Evolutionary conservation across 2,888 invertebrate genomes (phyloP).

Genomic region (Diaprepes abbreviatus): DNA sequence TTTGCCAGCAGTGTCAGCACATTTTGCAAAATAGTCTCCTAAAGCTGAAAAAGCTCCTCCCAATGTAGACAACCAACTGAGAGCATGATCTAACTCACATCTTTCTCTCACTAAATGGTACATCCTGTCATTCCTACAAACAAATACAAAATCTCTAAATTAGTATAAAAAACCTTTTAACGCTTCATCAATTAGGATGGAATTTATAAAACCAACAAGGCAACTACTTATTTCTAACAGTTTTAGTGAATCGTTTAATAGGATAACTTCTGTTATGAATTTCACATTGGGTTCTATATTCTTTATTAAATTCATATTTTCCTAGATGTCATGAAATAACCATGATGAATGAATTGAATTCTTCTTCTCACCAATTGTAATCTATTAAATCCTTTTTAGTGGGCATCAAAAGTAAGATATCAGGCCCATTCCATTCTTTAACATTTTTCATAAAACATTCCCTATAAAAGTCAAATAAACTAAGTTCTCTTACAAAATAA

Average conservation of each 20-base stretch:
- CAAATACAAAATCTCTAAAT: no score
- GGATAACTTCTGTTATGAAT: no score
- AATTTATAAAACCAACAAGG: no score
- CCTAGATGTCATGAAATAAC: no score
- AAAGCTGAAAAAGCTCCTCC: constrained; percentile 97
- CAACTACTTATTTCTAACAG: no score
- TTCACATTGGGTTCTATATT: no score
- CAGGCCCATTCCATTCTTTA: constrained; percentile 20
- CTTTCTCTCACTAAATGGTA: constrained; percentile 72
- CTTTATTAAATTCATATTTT: no score
- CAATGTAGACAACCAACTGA: constrained; percentile 96
- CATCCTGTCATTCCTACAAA: constrained; percentile 70
- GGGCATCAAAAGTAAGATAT: constrained; percentile 65
- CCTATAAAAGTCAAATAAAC: constrained; percentile 56
- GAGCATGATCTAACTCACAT: constrained; percentile 84
- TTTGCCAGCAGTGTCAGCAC: constrained; percentile 89
- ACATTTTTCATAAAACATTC: constrained; percentile 49
- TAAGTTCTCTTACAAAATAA: constrained; percentile 61
- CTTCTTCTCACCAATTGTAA: constrained; percentile 77
- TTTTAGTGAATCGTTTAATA: no score
- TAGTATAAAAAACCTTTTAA: no score
- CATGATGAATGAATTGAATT: no score
- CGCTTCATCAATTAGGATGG: no score
- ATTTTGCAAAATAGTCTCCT: constrained; percentile 87
- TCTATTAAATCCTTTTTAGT: constrained; percentile 77